These are phyloP conservation scores for Epistrophe grossulariae DNA, from an alignment of 2,888 invertebrate species.

Conservation along the genomic window DNA sequence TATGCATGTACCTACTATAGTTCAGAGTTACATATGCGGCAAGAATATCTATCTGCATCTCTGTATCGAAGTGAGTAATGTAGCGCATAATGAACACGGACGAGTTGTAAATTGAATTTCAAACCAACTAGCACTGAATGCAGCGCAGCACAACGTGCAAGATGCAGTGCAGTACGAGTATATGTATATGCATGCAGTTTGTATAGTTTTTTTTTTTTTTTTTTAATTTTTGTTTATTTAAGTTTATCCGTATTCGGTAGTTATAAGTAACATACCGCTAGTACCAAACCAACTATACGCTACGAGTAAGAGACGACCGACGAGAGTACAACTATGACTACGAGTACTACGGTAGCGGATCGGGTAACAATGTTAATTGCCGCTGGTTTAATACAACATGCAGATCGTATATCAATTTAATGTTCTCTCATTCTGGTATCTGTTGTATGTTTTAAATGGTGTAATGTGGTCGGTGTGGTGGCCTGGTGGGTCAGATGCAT, in stretches of 20 bases:
- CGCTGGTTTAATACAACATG: conserved; percentile 69
- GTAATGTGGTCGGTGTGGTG: conserved; percentile 34
- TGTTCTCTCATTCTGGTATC: conserved; percentile 51
- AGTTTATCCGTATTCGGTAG: conserved; percentile 7
- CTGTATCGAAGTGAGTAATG: conserved; percentile 70
- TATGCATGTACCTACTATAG: no score
- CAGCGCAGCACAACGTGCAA: not conserved
- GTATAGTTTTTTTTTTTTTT: not conserved
- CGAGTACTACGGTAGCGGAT: conserved; percentile 57
- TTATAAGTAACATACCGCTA: conserved; percentile 8
- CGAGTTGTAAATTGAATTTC: conserved; percentile 74
- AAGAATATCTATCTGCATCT: conserved; percentile 54
- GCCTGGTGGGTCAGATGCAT: conserved; percentile 47
- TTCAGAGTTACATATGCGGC: not conserved
- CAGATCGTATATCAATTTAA: conserved; percentile 75
- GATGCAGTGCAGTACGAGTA: conserved; percentile 2
- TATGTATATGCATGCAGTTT: conserved; percentile 20
- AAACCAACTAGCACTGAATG: not conserved
- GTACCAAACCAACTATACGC: not conserved
- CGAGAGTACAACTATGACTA: not conserved
- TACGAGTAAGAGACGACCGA: no score
- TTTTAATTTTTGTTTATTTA: not conserved
- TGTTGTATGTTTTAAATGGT: conserved; percentile 42
- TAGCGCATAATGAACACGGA: conserved; percentile 73
- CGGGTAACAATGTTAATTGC: conserved; percentile 74